Conservation (phyloP, 2,888 invertebrate species). For the Cosmia trapezina region DNA sequence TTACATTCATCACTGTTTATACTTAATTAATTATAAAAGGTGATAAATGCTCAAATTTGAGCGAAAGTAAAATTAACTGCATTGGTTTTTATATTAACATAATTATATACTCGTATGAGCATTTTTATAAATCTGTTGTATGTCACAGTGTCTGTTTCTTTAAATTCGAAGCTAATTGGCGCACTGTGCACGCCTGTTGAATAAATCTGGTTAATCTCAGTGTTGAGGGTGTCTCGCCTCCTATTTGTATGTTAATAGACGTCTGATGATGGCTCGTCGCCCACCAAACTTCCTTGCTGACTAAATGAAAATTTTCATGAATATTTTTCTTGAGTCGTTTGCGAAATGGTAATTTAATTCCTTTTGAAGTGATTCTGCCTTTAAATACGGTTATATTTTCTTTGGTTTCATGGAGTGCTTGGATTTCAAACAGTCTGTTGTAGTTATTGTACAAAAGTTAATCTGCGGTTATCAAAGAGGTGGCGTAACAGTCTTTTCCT, state of each 20-base stretch:
- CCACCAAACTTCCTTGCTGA: conserved; percentile 36
- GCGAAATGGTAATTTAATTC: conserved; percentile 43
- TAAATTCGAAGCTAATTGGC: conserved; percentile 29
- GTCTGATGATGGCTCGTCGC: conserved; percentile 54
- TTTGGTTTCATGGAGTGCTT: not conserved
- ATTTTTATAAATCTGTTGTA: conserved; percentile 16
- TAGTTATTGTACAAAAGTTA: not conserved
- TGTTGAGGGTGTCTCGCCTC: conserved; percentile 31
- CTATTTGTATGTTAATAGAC: conserved; percentile 67
- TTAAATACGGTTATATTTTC: conserved; percentile 13
- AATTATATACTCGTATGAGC: conserved; percentile 22
- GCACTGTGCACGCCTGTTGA: conserved; percentile 31
- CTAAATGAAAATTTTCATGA: conserved; percentile 57
- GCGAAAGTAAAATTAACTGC: conserved; percentile 8
- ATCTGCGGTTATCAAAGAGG: not conserved
- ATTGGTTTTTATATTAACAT: conserved; percentile 9
- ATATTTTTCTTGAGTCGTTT: conserved; percentile 44
- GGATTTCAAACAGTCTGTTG: not conserved
- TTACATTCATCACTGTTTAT: conserved; percentile 27
- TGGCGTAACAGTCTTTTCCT: not conserved
- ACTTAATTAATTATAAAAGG: no score
- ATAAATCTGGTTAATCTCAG: conserved; percentile 51
- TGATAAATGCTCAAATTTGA: not conserved
- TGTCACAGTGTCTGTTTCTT: conserved; percentile 18
- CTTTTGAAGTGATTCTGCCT: conserved; percentile 32